phyloP scores from a whole-genome alignment of 2,797 vertebrate genomes.

The Triplophysa bombifrons region DNA sequence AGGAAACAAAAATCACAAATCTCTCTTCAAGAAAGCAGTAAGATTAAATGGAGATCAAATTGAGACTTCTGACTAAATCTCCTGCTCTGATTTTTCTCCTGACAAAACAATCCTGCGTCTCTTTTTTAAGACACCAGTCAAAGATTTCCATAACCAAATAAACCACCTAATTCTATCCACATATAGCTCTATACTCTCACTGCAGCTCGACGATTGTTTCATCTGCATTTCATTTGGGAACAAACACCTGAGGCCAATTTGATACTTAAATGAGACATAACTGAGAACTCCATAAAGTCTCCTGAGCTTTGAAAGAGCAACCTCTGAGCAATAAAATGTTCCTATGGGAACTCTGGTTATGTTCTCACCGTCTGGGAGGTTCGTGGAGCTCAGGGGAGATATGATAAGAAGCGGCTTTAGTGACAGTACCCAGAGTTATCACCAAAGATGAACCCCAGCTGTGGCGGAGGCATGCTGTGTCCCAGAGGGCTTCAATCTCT shows the following conservation, averaged over 20 bases:
- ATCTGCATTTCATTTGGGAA: not conserved
- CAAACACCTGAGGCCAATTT: not conserved
- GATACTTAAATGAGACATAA: constrained; percentile 13
- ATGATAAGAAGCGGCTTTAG: constrained; percentile 49
- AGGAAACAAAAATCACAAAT: too few relatives aligned
- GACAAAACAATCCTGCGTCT: not conserved
- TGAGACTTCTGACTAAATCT: too few relatives aligned
- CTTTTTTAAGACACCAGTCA: too few relatives aligned
- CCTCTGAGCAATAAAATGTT: not conserved
- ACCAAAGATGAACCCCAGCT: constrained; percentile 57
- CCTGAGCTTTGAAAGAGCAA: not conserved
- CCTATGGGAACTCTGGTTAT: not conserved
- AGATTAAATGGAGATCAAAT: too few relatives aligned
- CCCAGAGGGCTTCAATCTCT: constrained; percentile 19
- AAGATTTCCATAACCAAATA: not conserved
- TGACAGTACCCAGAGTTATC: constrained; percentile 42
- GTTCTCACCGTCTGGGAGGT: constrained; percentile 21
- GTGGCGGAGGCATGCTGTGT: constrained; percentile 31
- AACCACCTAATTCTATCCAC: not conserved
- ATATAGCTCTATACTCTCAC: not conserved
- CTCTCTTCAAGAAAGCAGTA: too few relatives aligned
- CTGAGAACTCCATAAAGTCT: not conserved
- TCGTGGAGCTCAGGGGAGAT: constrained; percentile 34
- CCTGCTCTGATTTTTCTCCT: too few relatives aligned
- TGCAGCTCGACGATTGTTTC: too few relatives aligned